phyloP scores from a whole-genome alignment of 2,888 invertebrate species.

The Drosophila planitibia region DNA sequence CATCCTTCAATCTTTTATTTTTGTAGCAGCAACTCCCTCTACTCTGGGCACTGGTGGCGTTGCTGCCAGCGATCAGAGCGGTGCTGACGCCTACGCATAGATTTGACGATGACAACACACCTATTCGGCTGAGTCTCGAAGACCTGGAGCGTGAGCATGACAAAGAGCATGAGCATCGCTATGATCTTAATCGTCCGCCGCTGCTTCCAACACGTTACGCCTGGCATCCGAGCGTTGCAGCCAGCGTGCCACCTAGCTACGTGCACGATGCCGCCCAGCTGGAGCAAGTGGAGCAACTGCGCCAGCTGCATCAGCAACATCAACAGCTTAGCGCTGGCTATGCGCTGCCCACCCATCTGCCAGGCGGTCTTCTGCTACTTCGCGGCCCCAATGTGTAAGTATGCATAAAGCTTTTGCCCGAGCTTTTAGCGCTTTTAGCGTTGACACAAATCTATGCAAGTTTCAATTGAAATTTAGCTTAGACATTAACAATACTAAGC shows the following conservation, averaged over 20 bases:
- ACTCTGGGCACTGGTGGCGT: conserved; percentile 35
- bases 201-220: conserved; percentile 67
- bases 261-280: conserved; percentile 63
- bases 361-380: conserved; percentile 41
- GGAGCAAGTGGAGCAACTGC: conserved; percentile 56
- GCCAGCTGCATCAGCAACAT: conserved; percentile 58
- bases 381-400: conserved; percentile 40
- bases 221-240: conserved; percentile 67
- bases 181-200: conserved; percentile 62
- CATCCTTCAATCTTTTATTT: neutral
- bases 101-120: conserved; percentile 74
- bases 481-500: neutral
- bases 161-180: conserved; percentile 85
- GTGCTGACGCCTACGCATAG: conserved; percentile 32
- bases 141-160: conserved; percentile 91
- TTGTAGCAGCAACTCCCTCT: conserved; percentile 35
- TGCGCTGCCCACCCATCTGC: conserved; percentile 57
- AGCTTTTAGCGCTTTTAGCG: conserved; percentile 16
- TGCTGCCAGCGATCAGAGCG: conserved; percentile 26
- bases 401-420: conserved; percentile 25
- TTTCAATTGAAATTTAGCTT: neutral
- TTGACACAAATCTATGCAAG: neutral
- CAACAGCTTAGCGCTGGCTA: conserved; percentile 70
- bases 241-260: conserved; percentile 68
- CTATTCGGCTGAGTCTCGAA: conserved; percentile 88